A percentile compares a stretch with the other conserved stretches of the same genome.
Conservation (phyloP, 2,113 vertebrate species). For the Triplophysa tibetana region DNA sequence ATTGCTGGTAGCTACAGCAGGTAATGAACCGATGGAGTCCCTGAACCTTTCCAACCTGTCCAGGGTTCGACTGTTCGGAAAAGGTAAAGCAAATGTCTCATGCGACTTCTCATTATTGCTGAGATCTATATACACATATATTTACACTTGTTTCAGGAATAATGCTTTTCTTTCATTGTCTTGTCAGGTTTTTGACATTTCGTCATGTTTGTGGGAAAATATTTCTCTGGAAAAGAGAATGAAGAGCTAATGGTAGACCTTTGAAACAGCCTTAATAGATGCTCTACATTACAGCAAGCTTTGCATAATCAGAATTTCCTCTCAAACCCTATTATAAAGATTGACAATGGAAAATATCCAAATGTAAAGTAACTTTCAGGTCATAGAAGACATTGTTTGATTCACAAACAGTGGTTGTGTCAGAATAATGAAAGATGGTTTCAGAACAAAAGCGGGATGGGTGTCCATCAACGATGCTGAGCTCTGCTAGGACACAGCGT, state of each 20-base stretch:
- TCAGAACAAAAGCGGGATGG: not conserved
- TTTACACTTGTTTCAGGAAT: constrained; percentile 79
- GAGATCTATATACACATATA: constrained; percentile 79
- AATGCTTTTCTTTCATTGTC: constrained; percentile 62
- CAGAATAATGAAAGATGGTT: constrained; percentile 20
- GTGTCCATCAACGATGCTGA: constrained; percentile 22
- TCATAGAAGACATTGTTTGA: not conserved
- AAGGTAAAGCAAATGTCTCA: constrained; percentile 74
- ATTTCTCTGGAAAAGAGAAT: constrained; percentile 38
- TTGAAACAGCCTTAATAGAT: constrained; percentile 46
- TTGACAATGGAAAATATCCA: constrained; percentile 14
- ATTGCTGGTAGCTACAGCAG: constrained; percentile 69
- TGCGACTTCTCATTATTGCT: constrained; percentile 84
- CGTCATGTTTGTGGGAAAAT: constrained; percentile 37
- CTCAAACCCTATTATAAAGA: constrained; percentile 18
- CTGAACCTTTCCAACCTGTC: constrained; percentile 76
- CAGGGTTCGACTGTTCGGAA: constrained; percentile 72
- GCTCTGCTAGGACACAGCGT: not conserved
- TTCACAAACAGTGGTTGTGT: not conserved
- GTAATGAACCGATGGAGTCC: constrained; percentile 75
- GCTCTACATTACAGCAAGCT: constrained; percentile 42
- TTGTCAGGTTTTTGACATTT: constrained; percentile 30
- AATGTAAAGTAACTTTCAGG: not conserved
- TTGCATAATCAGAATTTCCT: constrained; percentile 48
- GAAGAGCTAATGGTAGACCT: constrained; percentile 49